Evolutionary conservation across 2,888 invertebrate genomes (phyloP), one percentile per base, ranked within the genome.

Genomic region (Phrixothrix hirtus): DNA sequence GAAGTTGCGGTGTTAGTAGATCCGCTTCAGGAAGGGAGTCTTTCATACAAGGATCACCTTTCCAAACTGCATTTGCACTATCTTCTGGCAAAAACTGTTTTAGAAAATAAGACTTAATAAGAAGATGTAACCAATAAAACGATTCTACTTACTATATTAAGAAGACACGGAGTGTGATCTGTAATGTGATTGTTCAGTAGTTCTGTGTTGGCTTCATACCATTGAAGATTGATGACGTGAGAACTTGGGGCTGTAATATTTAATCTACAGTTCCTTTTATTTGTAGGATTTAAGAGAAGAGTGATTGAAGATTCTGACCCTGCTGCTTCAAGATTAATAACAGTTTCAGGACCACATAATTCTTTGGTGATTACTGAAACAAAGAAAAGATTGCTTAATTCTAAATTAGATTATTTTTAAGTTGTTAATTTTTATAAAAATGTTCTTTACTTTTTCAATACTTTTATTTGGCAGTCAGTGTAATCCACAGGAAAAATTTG

Each of bases 211-310:
- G 42, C 52, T 21, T 67, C 63, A 10, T 60, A 39, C 46, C 69
- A 64, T 35, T 67, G 65, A 52, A 73, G 47, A 39, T 66, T 65
- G 11, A 73, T 62, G 5, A 70, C 63, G 46, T 72, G 69, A 2
- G 69, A 66, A 27, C 57, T 55, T 2, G 73, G 72, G 1, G 70
- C 70, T 12, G 59, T 63, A 5, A 73, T 61, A 11, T 58, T 61
- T 26, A 66, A 17, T 31, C 59, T 62, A 51, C 71, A 72, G 10
- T 61, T 48, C 14, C 50, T 57, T 25, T 44, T 49, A 34, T 58
- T 52, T 15, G 47, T 54, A 9, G 65, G 59, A 21, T 60, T 57
- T 35, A 68, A 54, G 14, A 55, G 50, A 12, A 69, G 48, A 13
- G 62, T 63, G 27, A 59, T 55, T 4, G 68, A 61, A 4, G 68